phyloP scores from a whole-genome alignment of 2,797 vertebrate genomes.

The Hypotaenidia okinawae region DNA sequence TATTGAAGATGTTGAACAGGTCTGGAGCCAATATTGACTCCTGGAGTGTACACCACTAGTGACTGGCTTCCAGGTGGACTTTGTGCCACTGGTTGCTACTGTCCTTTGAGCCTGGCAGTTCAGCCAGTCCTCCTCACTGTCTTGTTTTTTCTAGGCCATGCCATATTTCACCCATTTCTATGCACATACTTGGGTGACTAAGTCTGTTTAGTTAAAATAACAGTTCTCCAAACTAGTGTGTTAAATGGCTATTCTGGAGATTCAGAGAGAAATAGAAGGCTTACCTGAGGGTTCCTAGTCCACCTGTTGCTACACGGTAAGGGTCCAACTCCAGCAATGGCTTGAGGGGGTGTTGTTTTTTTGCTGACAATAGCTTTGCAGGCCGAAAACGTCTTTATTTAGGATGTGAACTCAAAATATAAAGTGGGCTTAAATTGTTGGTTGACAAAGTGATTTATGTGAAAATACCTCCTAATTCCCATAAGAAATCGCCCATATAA shows the following conservation, averaged over 20 bases:
- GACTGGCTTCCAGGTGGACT: neutral
- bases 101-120: neutral
- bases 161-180: neutral
- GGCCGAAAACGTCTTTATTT: slow-evolving; percentile 4
- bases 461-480: slow-evolving; percentile 34
- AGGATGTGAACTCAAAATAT: slow-evolving; percentile 7
- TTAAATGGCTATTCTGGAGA: neutral
- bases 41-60: neutral
- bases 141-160: neutral
- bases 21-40: neutral
- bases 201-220: neutral
- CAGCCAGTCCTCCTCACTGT: neutral
- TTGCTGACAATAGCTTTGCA: neutral
- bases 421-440: slow-evolving; percentile 32
- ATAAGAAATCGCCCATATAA: neutral
- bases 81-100: neutral
- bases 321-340: neutral
- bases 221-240: neutral
- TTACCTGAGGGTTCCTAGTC: neutral
- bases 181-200: neutral
- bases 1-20: neutral
- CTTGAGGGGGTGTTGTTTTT: neutral
- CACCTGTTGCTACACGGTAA: neutral
- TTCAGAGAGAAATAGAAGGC: neutral
- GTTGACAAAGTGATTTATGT: slow-evolving; percentile 16